Evolutionary conservation across 2,888 invertebrate genomes (phyloP).

Genomic region (Andrena chrysosceles): DNA sequence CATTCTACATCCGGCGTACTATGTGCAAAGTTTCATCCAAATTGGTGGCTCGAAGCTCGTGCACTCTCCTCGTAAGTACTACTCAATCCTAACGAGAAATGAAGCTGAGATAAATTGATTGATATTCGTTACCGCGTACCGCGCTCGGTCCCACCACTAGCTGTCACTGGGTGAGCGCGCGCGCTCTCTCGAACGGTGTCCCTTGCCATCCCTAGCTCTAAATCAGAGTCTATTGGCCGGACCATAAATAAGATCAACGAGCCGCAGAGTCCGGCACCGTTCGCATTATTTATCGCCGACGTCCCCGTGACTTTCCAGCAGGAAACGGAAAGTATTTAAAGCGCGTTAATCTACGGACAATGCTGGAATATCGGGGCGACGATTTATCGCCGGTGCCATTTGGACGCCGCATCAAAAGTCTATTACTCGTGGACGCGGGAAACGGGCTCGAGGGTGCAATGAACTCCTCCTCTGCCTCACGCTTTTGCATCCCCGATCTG

Average conservation of each 20-base stretch:
- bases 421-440: conserved; percentile 48
- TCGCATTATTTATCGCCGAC: conserved; percentile 42
- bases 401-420: conserved; percentile 54
- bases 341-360: conserved; percentile 48
- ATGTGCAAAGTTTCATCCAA: no score
- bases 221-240: conserved; percentile 67
- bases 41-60: no score
- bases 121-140: no score
- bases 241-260: conserved; percentile 72
- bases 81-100: neutral
- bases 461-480: conserved; percentile 29
- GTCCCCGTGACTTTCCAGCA: neutral
- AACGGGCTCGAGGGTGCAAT: conserved; percentile 27
- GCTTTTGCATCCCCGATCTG: conserved; percentile 22
- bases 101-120: no score
- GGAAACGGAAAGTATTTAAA: conserved; percentile 52
- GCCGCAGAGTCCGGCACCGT: conserved; percentile 17
- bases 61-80: no score
- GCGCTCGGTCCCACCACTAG: no score
- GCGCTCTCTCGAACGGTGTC: no score
- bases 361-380: conserved; percentile 31
- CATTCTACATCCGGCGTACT: no score
- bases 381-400: conserved; percentile 53
- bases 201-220: conserved; percentile 37
- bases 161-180: no score